These are phyloP conservation scores for Apeira syringaria DNA, from an alignment of 2,888 invertebrate genomes.

Conservation along the genomic window DNA sequence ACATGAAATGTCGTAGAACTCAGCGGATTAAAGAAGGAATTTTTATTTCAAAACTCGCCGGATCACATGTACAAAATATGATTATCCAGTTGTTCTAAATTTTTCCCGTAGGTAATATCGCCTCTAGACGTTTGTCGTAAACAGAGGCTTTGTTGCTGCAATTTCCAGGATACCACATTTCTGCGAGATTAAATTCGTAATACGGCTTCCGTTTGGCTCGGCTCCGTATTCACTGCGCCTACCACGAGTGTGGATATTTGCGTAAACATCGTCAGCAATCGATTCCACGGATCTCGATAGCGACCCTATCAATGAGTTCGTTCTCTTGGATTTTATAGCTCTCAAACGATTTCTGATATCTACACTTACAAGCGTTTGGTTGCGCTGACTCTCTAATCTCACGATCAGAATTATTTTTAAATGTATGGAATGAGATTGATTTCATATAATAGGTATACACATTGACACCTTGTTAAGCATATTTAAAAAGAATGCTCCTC, in stretches of 20 bases:
- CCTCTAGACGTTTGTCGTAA: constrained; percentile 63
- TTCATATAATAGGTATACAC: too few species aligned
- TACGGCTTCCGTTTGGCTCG: constrained; percentile 67
- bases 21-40: background rate
- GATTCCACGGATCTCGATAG: constrained; percentile 28
- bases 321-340: constrained; percentile 6
- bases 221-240: constrained; percentile 64
- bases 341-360: constrained; percentile 2
- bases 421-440: too few species aligned
- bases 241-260: constrained; percentile 47
- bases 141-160: constrained; percentile 70
- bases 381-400: too few species aligned
- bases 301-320: constrained; percentile 10
- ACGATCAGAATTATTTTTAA: too few species aligned
- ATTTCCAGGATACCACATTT: constrained; percentile 77
- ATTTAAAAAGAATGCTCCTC: too few species aligned
- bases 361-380: background rate
- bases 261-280: constrained; percentile 37
- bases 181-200: constrained; percentile 80
- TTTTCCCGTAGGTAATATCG: constrained; percentile 54
- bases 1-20: constrained; percentile 10
- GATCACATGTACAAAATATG: constrained; percentile 42
- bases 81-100: constrained; percentile 47
- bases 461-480: too few species aligned
- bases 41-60: constrained; percentile 20